Evolutionary conservation across 2,888 invertebrate genomes (phyloP).

Genomic region (Drosophila macrospina): DNA sequence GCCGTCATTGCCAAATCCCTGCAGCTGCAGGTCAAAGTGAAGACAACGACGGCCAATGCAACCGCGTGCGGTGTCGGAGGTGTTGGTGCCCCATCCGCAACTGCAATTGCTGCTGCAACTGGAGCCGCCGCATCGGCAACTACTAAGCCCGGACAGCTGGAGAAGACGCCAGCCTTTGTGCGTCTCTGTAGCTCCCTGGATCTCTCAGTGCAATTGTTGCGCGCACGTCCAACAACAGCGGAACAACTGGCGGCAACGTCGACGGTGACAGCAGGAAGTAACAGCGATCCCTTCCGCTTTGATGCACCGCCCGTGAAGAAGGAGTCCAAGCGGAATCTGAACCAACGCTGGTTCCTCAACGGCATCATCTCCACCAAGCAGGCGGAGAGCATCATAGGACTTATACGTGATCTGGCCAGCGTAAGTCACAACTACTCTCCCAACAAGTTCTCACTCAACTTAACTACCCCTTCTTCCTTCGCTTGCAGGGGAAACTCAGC

Average conservation of each 20-base stretch:
- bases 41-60: conserved; percentile 66
- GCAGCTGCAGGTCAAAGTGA: conserved; percentile 93
- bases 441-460: not conserved
- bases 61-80: not conserved
- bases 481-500: conserved; percentile 91
- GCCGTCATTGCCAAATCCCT: conserved; percentile 96
- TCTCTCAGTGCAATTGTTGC: conserved; percentile 83
- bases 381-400: conserved; percentile 93
- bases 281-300: conserved; percentile 71
- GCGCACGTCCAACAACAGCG: conserved; percentile 57
- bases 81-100: not conserved
- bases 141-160: conserved; percentile 83
- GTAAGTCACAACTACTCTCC: conserved; percentile 86
- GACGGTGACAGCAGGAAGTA: not conserved
- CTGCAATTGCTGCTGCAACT: not conserved
- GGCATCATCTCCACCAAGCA: conserved; percentile 94
- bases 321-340: conserved; percentile 83
- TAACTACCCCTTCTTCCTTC: not conserved
- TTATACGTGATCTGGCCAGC: conserved; percentile 96
- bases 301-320: conserved; percentile 75
- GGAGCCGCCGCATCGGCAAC: not conserved
- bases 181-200: conserved; percentile 84
- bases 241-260: conserved; percentile 29
- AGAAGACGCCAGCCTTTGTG: conserved; percentile 86
- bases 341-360: conserved; percentile 92